Base-by-base conservation (phyloP, 2,888 invertebrate species). In the Stenurella melanura region DNA sequence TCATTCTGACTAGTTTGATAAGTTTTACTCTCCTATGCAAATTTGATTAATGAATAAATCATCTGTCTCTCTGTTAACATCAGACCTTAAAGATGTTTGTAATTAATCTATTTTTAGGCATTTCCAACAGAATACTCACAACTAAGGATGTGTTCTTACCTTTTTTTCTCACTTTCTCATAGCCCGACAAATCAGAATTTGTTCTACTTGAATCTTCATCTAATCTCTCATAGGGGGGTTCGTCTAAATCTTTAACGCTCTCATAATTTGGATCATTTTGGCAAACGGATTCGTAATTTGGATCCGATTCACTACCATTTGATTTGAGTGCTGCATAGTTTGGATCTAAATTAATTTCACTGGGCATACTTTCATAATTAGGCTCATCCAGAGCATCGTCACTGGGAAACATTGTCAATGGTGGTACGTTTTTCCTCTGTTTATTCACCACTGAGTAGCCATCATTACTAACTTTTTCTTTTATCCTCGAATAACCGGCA, bases 181-280 rank as follows among this genome's bases (percentile, higher is more conserved):
- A 86, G 21, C 83, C 84, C 0, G 85, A 83, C 50, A 83, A 74
- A 74, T 87, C 85, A 5, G 81, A 86, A 81, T 86, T 87, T 11
- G 84, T 87, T 75, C 82, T 84, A 60, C 83, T 83, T 6, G 83
- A 82, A 72, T 87, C 86, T 26, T 87, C 87, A 70, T 88, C 88
- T 15, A 94, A 90, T 83, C 91, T 91, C 84, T 94, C 94, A 77
- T 94, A 94, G 0, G 95, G 94, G 68, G 95, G 94, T 69, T 94
- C 94, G 77, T 93, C 93, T 84, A 93, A 91, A 88, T 95, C 95
- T 82, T 94, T 94, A 0, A 96, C 95, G 81, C 95, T 95, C 87
- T 96, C 96, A 85, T 96, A 96, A 87, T 96, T 96, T 0, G 95
- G 95, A 90, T 96, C 94, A 64, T 91, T 91, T 67, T 93, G 93